Evolutionary conservation across 2,888 invertebrate species (phyloP), one percentile per base, ranked within the genome.

Genomic region (Melanchra persicariae): DNA sequence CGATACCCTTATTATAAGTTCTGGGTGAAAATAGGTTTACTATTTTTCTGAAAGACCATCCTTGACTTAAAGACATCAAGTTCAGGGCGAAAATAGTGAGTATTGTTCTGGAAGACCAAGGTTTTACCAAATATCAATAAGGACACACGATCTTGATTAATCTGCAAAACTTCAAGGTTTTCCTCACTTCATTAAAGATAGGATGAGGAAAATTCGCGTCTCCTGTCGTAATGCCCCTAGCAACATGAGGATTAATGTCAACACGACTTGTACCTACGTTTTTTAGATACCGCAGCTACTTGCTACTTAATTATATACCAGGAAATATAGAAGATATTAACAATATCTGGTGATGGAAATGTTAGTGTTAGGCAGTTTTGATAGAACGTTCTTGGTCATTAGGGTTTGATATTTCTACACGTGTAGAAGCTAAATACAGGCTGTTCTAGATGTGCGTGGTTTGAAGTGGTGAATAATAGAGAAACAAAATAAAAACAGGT

Each of bases 181-280:
- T 24, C 34, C 52, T 55, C 40, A 58, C 26, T 47, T 58, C 30
- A 74, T 54, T 77, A 58, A 45, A 19, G 24, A 43, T 17, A 43
- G 34, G n/a, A 61, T 26, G 57, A 61, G 47, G 19, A 66, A 66
- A 73, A 73, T 55, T 54, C 34, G 34, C 26, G 26, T 65, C 19
- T 49, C 3, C 34, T 17, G n/a, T 45, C 17, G 22, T 43, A 49
- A 77, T 54, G 64, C 60, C 63, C 75, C 45, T 57, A 15, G 60
- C 60, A 74, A 74, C 75, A 54, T 52, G 10, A 60, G 60, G 55
- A 61, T 65, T 37, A 45, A 26, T 47, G 47, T 79, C 67, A 67
- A 67, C 55, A 55, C 19, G 49, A 62, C 55, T 52, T 47, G 51
- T 34, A 26, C 26, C 19, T 57, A 26, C 26, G 15, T 57, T 49